Percentiles rank a stretch among this genome's conserved stretches.
phyloP scores from a whole-genome alignment of 1,140 invertebrate species.

The Ceratoteleas bidentatus region DNA sequence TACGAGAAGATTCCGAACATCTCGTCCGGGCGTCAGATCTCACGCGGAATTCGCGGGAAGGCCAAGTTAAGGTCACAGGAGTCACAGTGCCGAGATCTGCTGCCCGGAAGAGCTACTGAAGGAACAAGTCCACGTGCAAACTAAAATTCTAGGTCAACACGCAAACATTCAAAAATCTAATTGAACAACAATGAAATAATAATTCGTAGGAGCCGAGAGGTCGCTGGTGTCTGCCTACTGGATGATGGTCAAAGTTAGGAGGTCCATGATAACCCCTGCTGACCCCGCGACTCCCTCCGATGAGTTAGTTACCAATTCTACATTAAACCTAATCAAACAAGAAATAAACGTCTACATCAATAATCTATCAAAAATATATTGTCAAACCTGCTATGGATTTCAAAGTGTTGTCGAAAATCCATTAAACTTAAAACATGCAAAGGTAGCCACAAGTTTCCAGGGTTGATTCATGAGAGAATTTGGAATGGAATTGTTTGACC shows the following conservation, averaged over 20 bases:
- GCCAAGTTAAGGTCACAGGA: no score
- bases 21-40: no score
- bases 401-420: slow-evolving; percentile 45
- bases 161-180: slow-evolving; percentile 61
- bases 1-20: no score
- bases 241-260: no score
- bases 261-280: no score
- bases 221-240: slow-evolving; percentile 3
- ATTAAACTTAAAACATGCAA: slow-evolving; percentile 59
- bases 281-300: slow-evolving; percentile 21
- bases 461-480: no score
- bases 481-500: no score
- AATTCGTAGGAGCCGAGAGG: slow-evolving; percentile 34
- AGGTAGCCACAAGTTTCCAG: slow-evolving; percentile 53
- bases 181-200: slow-evolving; percentile 63
- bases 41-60: no score
- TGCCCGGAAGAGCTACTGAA: slow-evolving; percentile 12
- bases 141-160: slow-evolving; percentile 63
- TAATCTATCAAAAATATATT: slow-evolving; percentile 54
- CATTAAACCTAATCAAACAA: slow-evolving; percentile 45
- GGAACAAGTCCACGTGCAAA: slow-evolving; percentile 61
- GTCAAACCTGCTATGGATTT: slow-evolving; percentile 60
- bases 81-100: no score
- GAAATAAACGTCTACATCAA: slow-evolving; percentile 57
- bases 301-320: slow-evolving; percentile 9